Conservation (phyloP, 2,888 invertebrate species). For the Cryptocephalus moraei region DNA sequence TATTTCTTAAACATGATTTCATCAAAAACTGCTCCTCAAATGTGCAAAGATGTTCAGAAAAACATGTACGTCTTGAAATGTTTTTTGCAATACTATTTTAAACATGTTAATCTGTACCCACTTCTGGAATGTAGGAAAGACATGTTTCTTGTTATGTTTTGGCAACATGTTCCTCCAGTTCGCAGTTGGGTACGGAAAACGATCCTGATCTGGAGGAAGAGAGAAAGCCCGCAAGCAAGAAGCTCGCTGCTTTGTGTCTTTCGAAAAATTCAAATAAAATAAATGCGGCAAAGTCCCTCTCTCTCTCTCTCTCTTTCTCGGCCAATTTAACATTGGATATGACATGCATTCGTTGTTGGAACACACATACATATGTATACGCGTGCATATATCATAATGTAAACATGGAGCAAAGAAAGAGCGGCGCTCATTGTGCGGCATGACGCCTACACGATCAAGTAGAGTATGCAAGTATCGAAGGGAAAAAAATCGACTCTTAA, state of each 20-base stretch:
- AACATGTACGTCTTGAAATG: too few relatives aligned
- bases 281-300: slow-evolving; percentile 11
- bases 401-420: slow-evolving; percentile 16
- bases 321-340: slow-evolving; percentile 19
- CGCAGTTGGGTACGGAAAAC: slow-evolving; percentile 6
- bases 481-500: slow-evolving; percentile 1
- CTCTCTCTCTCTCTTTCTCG: too few relatives aligned
- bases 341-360: slow-evolving; percentile 18
- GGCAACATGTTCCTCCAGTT: too few relatives aligned
- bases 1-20: too few relatives aligned
- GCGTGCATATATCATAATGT: slow-evolving; percentile 20
- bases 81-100: too few relatives aligned
- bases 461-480: slow-evolving; percentile 2
- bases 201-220: slow-evolving; percentile 8
- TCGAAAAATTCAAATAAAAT: slow-evolving; percentile 11
- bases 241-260: slow-evolving; percentile 1
- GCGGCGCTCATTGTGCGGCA: slow-evolving; percentile 22
- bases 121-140: too few relatives aligned
- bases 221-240: slow-evolving; percentile 1
- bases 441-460: slow-evolving; percentile 27
- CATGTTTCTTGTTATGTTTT: too few relatives aligned
- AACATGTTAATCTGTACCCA: too few relatives aligned
- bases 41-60: too few relatives aligned
- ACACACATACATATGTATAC: slow-evolving; percentile 21
- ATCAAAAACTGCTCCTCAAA: too few relatives aligned